phyloP scores from a whole-genome alignment of 2,797 vertebrate species.

The Pangasius krempfi region DNA sequence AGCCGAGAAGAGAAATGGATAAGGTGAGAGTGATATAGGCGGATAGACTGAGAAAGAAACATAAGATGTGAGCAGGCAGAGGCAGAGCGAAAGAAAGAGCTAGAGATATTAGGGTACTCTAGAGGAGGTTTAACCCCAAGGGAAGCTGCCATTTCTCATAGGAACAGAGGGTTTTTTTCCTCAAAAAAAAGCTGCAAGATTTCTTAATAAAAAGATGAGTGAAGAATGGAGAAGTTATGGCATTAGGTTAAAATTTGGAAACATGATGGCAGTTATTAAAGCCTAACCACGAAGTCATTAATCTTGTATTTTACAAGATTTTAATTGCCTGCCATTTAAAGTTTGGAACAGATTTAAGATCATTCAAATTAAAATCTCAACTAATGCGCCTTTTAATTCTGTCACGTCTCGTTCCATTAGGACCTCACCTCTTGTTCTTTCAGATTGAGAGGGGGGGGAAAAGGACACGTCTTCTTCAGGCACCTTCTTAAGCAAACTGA shows the following conservation, averaged over 20 bases:
- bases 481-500: conserved; percentile 5
- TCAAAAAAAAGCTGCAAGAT: not conserved
- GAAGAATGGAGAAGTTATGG: not conserved
- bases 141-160: not conserved
- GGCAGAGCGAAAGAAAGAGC: not conserved
- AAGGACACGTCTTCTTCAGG: not conserved
- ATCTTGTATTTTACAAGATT: conserved; percentile 5
- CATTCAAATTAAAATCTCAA: not conserved
- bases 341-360: not conserved
- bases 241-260: not conserved
- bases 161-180: not conserved
- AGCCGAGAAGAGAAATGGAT: conserved; percentile 27
- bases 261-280: conserved; percentile 6
- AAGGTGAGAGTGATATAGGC: not conserved
- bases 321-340: conserved; percentile 19
- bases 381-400: conserved; percentile 22
- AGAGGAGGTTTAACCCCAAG: conserved; percentile 15
- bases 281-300: not conserved
- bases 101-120: not conserved
- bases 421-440: conserved; percentile 1
- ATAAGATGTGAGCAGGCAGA: not conserved
- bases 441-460: not conserved
- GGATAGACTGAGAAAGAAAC: not conserved
- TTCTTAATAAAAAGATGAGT: conserved; percentile 10
- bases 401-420: conserved; percentile 6